phyloP scores from a whole-genome alignment of 2,113 vertebrate genomes.

The Jaculus jaculus region DNA sequence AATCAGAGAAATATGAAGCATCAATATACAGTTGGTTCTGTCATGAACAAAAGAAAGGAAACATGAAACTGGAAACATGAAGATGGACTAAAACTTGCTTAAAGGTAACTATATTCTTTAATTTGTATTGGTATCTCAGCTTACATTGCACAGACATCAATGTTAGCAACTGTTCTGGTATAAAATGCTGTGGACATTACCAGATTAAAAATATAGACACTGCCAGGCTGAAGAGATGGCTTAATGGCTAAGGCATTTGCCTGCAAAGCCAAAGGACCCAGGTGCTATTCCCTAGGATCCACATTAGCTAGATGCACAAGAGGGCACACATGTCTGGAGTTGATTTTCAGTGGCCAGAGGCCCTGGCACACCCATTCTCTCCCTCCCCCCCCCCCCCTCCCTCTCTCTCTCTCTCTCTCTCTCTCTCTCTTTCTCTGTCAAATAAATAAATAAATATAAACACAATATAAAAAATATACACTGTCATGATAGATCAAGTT shows the following conservation, averaged over 20 bases:
- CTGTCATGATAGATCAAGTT: neutral
- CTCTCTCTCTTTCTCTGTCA: no score
- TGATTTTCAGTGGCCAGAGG: no score
- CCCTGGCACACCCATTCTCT: no score
- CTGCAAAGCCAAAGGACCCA: no score
- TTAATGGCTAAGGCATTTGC: no score
- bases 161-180: neutral
- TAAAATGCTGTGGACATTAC: neutral
- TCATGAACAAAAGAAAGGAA: neutral
- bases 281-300: no score
- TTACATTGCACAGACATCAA: neutral
- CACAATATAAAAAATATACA: neutral
- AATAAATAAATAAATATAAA: no score
- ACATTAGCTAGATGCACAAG: no score
- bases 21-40: neutral
- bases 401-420: no score
- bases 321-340: no score
- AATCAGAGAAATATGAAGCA: neutral
- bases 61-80: neutral
- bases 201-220: neutral
- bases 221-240: no score
- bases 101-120: neutral
- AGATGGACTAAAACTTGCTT: slow-evolving; percentile 5
- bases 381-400: no score
- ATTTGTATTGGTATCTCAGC: neutral